Base-by-base conservation (phyloP, 2,797 vertebrate genomes). In the Sebastiscus tertius region DNA sequence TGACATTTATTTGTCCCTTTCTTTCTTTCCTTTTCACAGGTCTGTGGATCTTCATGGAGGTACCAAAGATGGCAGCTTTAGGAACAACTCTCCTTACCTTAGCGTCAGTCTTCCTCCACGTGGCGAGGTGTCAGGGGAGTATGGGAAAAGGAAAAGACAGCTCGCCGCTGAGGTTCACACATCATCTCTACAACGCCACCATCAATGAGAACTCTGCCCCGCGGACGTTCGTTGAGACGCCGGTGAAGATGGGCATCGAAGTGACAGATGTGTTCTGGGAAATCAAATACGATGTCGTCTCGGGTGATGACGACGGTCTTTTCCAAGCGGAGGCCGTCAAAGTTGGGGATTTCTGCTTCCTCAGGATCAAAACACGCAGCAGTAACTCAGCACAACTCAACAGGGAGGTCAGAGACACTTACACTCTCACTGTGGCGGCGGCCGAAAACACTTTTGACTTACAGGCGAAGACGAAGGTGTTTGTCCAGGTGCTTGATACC, bases 121-220 rank as follows among this genome's bases (percentile, higher is more conserved):
- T 89, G 61, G 77, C 80, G n/a, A 81, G 88, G 72, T 95, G 84
- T 85, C 87, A 95, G 12, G 93, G 89, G 0, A 92, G 33, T 62
- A 27, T 87, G 69, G 89, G 33, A 10, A 96, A 96, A 79, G 91
- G 90, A 69, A 93, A 97, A 81, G 89, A 93, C 85, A 85, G 71
- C 83, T 96, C 95, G 31, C 94, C 94, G 0, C 85, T 97, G 68
- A 95, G 91, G 87, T 99, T 99, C 92, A 98, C 97, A 1, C 96
- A 97, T 79, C 93, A 96, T 62, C 95, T 98, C 66, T 99, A 99
- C 93, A 98, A 99, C 20, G 91, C 95, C 65, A 97, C 96, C 71
- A 98, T 99, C 93, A 95, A 97, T 0, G 99, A 99, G 91, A 99
- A 99, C 93, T 98, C 98, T 16, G 95, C 97, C 34, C 98, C 98